Conservation (phyloP, 2,888 invertebrate genomes). For the Platyscelio sp. region DNA sequence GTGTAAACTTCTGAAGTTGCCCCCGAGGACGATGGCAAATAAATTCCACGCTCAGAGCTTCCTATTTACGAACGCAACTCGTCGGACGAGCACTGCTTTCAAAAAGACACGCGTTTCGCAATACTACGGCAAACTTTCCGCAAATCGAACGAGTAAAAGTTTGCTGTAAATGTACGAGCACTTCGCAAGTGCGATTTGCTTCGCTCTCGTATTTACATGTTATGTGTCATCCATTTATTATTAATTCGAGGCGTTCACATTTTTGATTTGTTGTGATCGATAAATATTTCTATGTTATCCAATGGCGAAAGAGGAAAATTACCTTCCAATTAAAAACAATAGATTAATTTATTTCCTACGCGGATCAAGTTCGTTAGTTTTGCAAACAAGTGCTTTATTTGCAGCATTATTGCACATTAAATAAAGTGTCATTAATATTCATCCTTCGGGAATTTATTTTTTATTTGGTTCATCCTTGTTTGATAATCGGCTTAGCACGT, state of each 20-base stretch:
- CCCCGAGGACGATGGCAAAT: conserved; percentile 64
- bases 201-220: too few relatives aligned
- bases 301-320: too few relatives aligned
- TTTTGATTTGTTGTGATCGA: too few relatives aligned
- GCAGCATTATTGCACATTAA: conserved; percentile 27
- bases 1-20: conserved; percentile 80
- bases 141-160: conserved; percentile 17
- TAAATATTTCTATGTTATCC: too few relatives aligned
- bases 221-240: too few relatives aligned
- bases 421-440: conserved; percentile 59
- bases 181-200: too few relatives aligned
- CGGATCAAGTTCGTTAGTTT: conserved; percentile 10
- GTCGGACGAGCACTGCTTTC: conserved; percentile 18
- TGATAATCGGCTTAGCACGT: conserved; percentile 72
- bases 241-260: too few relatives aligned
- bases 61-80: conserved; percentile 47
- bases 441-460: conserved; percentile 51
- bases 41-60: conserved; percentile 53
- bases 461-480: conserved; percentile 62
- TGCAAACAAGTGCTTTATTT: neutral
- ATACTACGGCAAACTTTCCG: conserved; percentile 21
- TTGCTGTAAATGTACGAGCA: too few relatives aligned
- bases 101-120: conserved; percentile 54
- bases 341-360: too few relatives aligned
- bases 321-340: too few relatives aligned